Base-by-base conservation (phyloP, 2,113 vertebrate species). In the Odontophorus gujanensis region DNA sequence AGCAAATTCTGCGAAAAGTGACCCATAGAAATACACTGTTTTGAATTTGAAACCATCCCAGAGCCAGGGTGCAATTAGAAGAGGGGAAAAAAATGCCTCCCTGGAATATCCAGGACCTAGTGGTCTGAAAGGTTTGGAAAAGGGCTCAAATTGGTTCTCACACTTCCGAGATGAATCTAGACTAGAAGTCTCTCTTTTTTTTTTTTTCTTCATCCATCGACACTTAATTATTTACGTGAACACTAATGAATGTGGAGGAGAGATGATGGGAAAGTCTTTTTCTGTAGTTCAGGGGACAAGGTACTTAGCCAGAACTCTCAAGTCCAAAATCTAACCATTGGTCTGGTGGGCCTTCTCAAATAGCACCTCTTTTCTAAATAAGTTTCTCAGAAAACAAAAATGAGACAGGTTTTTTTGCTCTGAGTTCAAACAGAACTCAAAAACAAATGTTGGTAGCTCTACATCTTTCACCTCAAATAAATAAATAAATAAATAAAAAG, bases 311-410 rank as follows among this genome's bases (percentile, higher is more conserved):
- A 87, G 58, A 80, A 5, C 4, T 85, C 26, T 20, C 47, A 71
- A 2, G 24, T 76, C n/a, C 62, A 79, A 79, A 50, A 78, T 20
- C n/a, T 11, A 66, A 40, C 6, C 7, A n/a, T 40, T 66, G 78
- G 6, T 80, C 85, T 50, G 21, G 6, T 66, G 12, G 11, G 4
- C 18, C 34, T 85, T 87, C 51, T 79, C 78, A 30, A n/a, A 77
- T 59, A 67, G 11, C 28, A 59, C 22, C 25, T 84, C 78, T 75
- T 48, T 26, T 80, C 45, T 62, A 58, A 80, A 77, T 48, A 1
- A n/a, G 58, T 90, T 90, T 81, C 73, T 92, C n/a, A 47, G 57
- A 43, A 87, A 87, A 78, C 7, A 79, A 68, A 92, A 81, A 63
- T 4, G 5, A 3, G 19, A 43, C 8, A 1, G 20, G 0, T 43